phyloP scores from a whole-genome alignment of 2,113 vertebrate species.

The Clinocottus analis region DNA sequence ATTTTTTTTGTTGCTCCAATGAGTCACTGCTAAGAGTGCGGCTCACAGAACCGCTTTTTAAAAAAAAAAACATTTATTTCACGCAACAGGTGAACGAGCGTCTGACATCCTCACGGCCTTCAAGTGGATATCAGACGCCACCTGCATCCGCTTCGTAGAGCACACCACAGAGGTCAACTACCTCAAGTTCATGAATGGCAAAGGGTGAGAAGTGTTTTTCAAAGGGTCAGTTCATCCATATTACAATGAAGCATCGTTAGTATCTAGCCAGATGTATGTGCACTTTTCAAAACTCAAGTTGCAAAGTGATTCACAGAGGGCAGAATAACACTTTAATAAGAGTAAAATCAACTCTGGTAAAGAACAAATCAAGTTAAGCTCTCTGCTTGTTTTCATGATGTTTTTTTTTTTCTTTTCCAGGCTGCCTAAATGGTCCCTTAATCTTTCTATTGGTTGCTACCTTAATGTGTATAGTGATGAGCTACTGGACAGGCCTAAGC shows the following conservation, averaged over 20 bases:
- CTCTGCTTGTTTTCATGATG: background rate
- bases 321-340: too few relatives aligned
- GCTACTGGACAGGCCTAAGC: too few relatives aligned
- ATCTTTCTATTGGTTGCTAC: too few relatives aligned
- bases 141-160: slow-evolving; percentile 54
- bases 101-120: slow-evolving; percentile 28
- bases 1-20: background rate
- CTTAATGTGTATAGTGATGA: too few relatives aligned
- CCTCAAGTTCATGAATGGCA: background rate
- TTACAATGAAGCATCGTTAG: background rate
- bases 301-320: background rate
- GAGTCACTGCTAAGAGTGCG: too few relatives aligned
- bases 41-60: background rate
- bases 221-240: background rate
- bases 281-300: background rate
- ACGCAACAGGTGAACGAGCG: slow-evolving; percentile 10
- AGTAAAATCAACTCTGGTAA: too few relatives aligned
- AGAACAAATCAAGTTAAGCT: background rate
- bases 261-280: too few relatives aligned
- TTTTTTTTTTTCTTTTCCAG: too few relatives aligned
- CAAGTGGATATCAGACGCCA: slow-evolving; percentile 38
- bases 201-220: slow-evolving; percentile 39
- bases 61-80: too few relatives aligned
- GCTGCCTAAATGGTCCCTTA: too few relatives aligned
- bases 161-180: slow-evolving; percentile 33